Percentiles rank a stretch among this genome's conserved stretches.
phyloP scores from a whole-genome alignment of 2,113 vertebrate genomes.

The Benthochromis sp. region DNA sequence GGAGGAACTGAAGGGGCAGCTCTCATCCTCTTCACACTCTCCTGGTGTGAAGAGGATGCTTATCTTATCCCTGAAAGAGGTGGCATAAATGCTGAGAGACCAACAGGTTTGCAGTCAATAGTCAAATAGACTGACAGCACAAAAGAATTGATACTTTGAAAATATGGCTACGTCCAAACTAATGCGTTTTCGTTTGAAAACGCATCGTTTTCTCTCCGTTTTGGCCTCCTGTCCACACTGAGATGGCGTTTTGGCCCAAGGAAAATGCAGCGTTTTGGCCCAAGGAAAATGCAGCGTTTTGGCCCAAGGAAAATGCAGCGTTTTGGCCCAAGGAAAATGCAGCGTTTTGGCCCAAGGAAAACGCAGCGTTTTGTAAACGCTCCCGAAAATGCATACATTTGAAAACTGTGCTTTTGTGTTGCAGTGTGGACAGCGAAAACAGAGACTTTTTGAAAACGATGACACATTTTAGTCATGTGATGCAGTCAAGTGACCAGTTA shows the following conservation, averaged over 20 bases:
- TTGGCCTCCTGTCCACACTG: not conserved
- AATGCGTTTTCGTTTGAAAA: not conserved
- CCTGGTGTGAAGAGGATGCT: not conserved
- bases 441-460: not conserved
- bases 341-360: not conserved
- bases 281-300: not conserved
- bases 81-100: not conserved
- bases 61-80: conserved; percentile 37
- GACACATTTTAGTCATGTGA: no score
- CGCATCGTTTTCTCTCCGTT: not conserved
- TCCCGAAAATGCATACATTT: not conserved
- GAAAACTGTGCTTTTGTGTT: not conserved
- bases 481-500: no score
- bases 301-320: not conserved
- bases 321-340: not conserved
- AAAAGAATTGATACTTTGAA: not conserved
- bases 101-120: not conserved
- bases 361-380: not conserved
- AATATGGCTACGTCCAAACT: not conserved
- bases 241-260: not conserved
- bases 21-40: not conserved
- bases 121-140: not conserved
- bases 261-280: not conserved
- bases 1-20: conserved; percentile 33
- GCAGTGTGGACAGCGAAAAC: not conserved